A percentile compares a stretch with the other conserved stretches of the same genome.
Conservation (phyloP, 2,113 vertebrate species). For the Arvicanthis niloticus region DNA sequence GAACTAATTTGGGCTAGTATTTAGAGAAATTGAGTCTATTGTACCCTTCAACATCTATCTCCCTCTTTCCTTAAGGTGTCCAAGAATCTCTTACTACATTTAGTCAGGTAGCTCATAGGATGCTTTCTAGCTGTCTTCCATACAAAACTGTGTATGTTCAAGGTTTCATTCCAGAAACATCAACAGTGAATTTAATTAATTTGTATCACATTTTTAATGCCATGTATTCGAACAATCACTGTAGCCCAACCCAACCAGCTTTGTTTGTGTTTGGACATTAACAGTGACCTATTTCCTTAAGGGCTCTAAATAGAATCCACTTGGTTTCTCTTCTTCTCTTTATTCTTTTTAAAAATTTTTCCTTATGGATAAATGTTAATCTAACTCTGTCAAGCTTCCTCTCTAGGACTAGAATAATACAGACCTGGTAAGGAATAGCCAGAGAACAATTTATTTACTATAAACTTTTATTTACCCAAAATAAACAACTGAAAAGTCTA, state of each 20-base stretch:
- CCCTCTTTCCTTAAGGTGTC: background rate
- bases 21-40: constrained; percentile 10
- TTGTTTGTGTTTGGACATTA: background rate
- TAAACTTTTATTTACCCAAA: background rate
- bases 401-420: background rate
- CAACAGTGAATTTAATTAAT: background rate
- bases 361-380: background rate
- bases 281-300: background rate
- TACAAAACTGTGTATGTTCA: background rate
- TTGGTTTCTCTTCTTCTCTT: background rate
- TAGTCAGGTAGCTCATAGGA: background rate
- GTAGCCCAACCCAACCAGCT: background rate
- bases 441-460: background rate
- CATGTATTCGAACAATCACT: background rate
- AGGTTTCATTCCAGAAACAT: background rate
- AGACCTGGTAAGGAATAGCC: background rate
- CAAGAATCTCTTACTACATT: background rate
- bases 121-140: background rate
- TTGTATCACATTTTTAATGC: background rate
- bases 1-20: background rate
- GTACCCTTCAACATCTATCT: background rate
- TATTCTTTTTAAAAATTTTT: background rate
- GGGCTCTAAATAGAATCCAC: background rate
- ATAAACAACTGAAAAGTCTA: background rate
- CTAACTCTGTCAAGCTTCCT: constrained; percentile 26